A percentile compares a stretch with the other conserved stretches of the same genome.
Evolutionary conservation across 1,140 invertebrate genomes (phyloP).

Genomic region (Amyelois transitella): DNA sequence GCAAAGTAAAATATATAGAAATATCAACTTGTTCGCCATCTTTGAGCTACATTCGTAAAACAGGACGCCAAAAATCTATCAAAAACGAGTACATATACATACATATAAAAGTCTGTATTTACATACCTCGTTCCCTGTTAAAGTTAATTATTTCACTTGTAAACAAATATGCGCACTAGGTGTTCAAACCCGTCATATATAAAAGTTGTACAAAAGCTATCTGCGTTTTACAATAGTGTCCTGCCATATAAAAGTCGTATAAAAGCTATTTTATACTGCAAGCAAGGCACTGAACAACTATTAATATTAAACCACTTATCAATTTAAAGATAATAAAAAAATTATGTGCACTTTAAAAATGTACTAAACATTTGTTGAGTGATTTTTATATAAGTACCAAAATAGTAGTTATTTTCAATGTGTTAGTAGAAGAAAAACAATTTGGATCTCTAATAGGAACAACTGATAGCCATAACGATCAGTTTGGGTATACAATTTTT

Average conservation of each 20-base stretch:
- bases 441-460: neutral
- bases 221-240: neutral
- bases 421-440: neutral
- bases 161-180: too few species aligned
- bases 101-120: slow-evolving; percentile 57
- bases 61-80: neutral
- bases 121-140: slow-evolving; percentile 21
- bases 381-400: neutral
- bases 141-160: neutral
- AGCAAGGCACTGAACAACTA: neutral
- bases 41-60: neutral
- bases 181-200: too few species aligned
- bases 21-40: neutral
- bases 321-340: neutral
- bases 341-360: neutral
- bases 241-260: neutral
- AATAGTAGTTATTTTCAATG: neutral
- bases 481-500: too few species aligned
- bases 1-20: slow-evolving; percentile 33
- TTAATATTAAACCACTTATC: neutral
- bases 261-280: neutral
- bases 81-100: slow-evolving; percentile 28
- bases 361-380: neutral
- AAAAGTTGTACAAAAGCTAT: too few species aligned
- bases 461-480: neutral